These are phyloP conservation scores for Latrodectus elegans DNA, from an alignment of 2,888 invertebrate genomes.

Conservation along the genomic window DNA sequence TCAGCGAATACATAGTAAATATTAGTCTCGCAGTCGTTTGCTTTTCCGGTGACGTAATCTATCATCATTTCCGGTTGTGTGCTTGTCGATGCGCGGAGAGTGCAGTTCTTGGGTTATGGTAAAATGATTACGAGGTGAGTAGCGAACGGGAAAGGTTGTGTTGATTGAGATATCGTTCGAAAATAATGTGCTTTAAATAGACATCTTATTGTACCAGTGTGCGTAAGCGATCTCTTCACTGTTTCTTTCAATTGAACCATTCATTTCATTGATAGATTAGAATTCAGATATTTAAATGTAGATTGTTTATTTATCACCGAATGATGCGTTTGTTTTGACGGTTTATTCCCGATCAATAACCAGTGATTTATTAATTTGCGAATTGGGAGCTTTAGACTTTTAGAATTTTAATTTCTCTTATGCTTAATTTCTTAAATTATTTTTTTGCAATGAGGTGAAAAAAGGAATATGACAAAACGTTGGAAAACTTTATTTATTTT, in stretches of 20 bases:
- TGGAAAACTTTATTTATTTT: background rate
- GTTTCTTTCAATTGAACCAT: constrained; percentile 1
- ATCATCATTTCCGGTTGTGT: constrained; percentile 54
- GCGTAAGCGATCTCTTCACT: constrained; percentile 25
- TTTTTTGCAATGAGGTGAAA: background rate
- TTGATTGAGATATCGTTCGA: constrained; percentile 17
- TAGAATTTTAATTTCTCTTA: no score
- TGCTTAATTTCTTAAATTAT: background rate
- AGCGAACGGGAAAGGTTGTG: constrained; percentile 52
- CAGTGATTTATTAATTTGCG: background rate
- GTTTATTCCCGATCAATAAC: constrained; percentile 56
- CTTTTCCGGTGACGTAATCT: constrained; percentile 47
- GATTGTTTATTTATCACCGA: background rate
- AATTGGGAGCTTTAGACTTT: background rate
- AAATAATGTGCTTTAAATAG: constrained; percentile 59
- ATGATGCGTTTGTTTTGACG: constrained; percentile 42
- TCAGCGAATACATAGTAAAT: constrained; percentile 27
- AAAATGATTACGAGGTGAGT: constrained; percentile 38
- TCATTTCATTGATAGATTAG: background rate
- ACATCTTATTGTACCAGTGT: constrained; percentile 19
- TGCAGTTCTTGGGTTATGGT: constrained; percentile 24
- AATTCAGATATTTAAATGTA: constrained; percentile 7
- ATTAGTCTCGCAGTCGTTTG: constrained; percentile 31
- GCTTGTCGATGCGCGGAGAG: constrained; percentile 23
- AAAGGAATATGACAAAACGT: background rate